These are phyloP conservation scores for Adela reaumurella DNA, from an alignment of 2,888 invertebrate genomes.

Conservation along the genomic window DNA sequence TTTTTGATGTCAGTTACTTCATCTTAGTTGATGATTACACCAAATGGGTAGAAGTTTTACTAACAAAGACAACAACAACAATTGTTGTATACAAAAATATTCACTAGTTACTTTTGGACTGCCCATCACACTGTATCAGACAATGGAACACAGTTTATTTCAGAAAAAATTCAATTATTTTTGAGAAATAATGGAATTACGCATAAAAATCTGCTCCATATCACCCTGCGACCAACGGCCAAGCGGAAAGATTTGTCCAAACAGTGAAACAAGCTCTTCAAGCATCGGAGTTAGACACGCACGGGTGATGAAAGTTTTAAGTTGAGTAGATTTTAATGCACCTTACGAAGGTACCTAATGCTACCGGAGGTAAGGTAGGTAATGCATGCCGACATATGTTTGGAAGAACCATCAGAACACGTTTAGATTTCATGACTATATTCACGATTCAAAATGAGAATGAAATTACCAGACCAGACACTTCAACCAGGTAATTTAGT, in stretches of 20 bases:
- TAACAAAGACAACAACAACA: conserved; percentile 10
- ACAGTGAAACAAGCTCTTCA: conserved; percentile 3
- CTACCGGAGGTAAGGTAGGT: no score
- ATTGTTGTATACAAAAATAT: conserved; percentile 6
- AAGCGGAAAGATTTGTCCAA: conserved; percentile 12
- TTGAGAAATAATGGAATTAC: conserved; percentile 9
- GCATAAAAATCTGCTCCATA: conserved; percentile 13
- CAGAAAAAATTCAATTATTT: conserved; percentile 12
- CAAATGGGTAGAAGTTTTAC: conserved; percentile 14
- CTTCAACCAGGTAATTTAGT: no score
- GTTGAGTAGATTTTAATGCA: no score
- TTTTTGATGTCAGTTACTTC: neutral
- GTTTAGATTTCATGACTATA: no score
- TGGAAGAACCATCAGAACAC: no score
- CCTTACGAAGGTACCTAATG: no score
- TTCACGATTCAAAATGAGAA: no score
- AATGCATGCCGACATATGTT: no score
- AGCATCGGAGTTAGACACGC: no score
- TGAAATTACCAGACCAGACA: no score
- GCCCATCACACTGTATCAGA: conserved; percentile 11
- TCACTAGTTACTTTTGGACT: conserved; percentile 13
- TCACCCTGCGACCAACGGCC: conserved; percentile 14
- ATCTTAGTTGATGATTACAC: conserved; percentile 8
- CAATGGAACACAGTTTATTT: conserved; percentile 13
- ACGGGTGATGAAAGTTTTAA: no score